Evolutionary conservation across 2,888 invertebrate genomes (phyloP).

Genomic region (Drosophila pseudotakahashii): DNA sequence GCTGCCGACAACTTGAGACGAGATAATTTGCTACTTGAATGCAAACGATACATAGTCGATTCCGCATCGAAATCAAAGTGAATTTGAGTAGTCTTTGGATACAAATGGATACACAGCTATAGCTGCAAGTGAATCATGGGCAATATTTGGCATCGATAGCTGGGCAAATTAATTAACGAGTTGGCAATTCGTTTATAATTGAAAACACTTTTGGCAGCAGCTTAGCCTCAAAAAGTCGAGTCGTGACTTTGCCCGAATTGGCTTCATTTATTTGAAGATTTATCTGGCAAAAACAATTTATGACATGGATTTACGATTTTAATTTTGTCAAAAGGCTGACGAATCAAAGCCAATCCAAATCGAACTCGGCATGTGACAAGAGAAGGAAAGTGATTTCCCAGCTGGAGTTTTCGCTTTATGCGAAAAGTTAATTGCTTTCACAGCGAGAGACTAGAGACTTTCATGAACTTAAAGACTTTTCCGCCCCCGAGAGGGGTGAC

Average conservation of each 20-base stretch:
- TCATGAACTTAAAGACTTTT: slow-evolving; percentile 52
- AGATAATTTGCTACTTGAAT: slow-evolving; percentile 78
- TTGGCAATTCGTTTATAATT: slow-evolving; percentile 57
- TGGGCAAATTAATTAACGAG: slow-evolving; percentile 63
- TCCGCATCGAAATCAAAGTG: slow-evolving; percentile 26
- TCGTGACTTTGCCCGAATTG: slow-evolving; percentile 68
- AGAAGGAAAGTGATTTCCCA: slow-evolving; percentile 29
- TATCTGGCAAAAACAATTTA: slow-evolving; percentile 44
- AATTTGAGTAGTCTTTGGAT: slow-evolving; percentile 31
- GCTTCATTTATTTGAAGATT: slow-evolving; percentile 56
- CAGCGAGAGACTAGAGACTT: slow-evolving; percentile 11
- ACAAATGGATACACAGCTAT: not conserved
- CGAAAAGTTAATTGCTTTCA: slow-evolving; percentile 46
- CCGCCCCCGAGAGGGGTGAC: slow-evolving; percentile 50
- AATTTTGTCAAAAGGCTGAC: slow-evolving; percentile 19
- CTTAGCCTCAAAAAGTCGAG: slow-evolving; percentile 55
- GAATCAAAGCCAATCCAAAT: slow-evolving; percentile 18
- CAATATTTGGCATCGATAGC: slow-evolving; percentile 45
- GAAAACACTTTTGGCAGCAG: slow-evolving; percentile 34
- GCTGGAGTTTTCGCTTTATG: slow-evolving; percentile 36
- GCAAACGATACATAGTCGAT: slow-evolving; percentile 53
- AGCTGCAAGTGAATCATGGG: slow-evolving; percentile 25
- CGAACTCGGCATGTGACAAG: slow-evolving; percentile 25
- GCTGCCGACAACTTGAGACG: slow-evolving; percentile 77
- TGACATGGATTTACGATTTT: slow-evolving; percentile 21